phyloP scores from a whole-genome alignment of 92 coral and sea anemone genomes.

The Siderastrea siderea region DNA sequence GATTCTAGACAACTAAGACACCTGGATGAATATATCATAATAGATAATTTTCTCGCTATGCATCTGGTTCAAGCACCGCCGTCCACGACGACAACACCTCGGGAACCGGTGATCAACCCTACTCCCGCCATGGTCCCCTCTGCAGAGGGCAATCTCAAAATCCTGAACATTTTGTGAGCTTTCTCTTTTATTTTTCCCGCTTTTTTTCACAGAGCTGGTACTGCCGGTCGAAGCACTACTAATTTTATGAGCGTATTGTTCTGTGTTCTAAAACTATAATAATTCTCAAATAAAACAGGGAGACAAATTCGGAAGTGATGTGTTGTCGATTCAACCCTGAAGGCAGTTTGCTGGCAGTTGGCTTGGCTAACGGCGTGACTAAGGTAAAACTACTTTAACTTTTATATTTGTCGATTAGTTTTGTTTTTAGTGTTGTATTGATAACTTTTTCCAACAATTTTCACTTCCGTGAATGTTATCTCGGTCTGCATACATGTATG shows the following conservation, averaged over 20 bases:
- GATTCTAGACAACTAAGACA: conserved; percentile 42
- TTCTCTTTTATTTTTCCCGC: not conserved
- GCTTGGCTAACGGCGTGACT: conserved; percentile 89
- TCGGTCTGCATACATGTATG: not conserved
- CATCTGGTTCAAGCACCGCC: conserved; percentile 91
- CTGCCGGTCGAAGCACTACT: not conserved
- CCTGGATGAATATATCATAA: conserved; percentile 18
- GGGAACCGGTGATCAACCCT: conserved; percentile 59
- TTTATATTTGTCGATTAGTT: not conserved
- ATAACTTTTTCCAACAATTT: not conserved
- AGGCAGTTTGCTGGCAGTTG: conserved; percentile 92
- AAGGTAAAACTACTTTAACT: conserved; percentile 70
- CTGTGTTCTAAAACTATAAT: conserved; percentile 1
- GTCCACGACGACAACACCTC: conserved; percentile 83
- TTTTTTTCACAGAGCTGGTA: not conserved
- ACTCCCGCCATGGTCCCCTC: conserved; percentile 71
- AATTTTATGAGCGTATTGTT: not conserved
- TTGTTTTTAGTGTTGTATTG: not conserved
- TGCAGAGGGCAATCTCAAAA: conserved; percentile 87
- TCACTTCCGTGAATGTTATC: not conserved
- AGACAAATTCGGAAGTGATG: conserved; percentile 95
- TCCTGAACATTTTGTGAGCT: conserved; percentile 77
- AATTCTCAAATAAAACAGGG: conserved; percentile 60
- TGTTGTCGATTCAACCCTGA: conserved; percentile 96
- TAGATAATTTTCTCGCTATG: conserved; percentile 68